Base-by-base conservation (phyloP, 2,797 vertebrate genomes). In the Lateolabrax maculatus region DNA sequence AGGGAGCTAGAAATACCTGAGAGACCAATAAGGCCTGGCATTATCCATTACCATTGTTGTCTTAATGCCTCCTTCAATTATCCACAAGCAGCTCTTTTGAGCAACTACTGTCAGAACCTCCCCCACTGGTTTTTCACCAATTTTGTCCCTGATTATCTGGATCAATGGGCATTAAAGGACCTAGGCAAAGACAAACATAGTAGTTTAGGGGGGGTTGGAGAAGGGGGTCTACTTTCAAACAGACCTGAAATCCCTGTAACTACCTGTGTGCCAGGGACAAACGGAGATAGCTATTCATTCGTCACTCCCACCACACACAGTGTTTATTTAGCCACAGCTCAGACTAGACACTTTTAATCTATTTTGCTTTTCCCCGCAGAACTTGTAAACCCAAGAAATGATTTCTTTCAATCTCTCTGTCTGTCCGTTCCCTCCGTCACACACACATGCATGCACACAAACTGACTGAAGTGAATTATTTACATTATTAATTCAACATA, bases 1-100 rank as follows among this genome's bases (percentile, higher is more conserved):
- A 51, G 66, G 80, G 75, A 92, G 83, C 63, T 56, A 4, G 56
- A 72, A 83, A 85, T 87, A 86, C 84, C 82, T 77, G 76, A 77
- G 90, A 89, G 84, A 83, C 80, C 89, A 86, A 85, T 87, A 84
- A 81, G 72, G 64, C 71, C 86, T 53, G 77, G 81, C 80, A 70
- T 89, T 88, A 91, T 62, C 87, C 79, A 77, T 86, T 79, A 83
- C 84, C 74, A 90, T 93, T 94, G 93, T 94, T 91, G 79, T 80
- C 85, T 72, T 93, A 93, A 95, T 91, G 81, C 93, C 77, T 90
- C 86, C 88, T 91, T 93, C 89, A 93, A 91, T 94, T 94, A 92
- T 88, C 90, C 86, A 77, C 81, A 70, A 90, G 88, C 81, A 87
- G 84, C 81, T 91, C 85, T 87, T 94, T 91, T 84, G 85, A 92